Evolutionary conservation across 2,797 vertebrate genomes (phyloP).

Genomic region (Oryzias dopingdopingensis): DNA sequence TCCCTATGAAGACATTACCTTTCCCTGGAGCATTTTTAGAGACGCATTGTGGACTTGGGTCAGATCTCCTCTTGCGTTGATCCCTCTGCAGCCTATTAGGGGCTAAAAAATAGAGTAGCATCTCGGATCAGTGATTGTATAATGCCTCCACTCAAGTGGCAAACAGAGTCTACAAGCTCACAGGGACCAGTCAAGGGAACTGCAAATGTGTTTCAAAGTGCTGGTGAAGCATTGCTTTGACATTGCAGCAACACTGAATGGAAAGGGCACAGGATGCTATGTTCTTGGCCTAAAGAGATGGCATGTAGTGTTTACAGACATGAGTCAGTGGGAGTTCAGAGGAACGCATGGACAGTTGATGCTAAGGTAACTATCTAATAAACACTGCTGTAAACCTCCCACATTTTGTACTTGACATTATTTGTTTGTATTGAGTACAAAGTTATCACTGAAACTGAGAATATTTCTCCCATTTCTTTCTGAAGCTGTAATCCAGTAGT

Average conservation of each 20-base stretch:
- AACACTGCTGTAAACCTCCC: conserved; percentile 30
- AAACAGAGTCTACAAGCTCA: conserved; percentile 28
- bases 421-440: conserved; percentile 23
- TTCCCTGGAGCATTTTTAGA: conserved; percentile 38
- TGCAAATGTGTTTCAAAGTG: conserved; percentile 27
- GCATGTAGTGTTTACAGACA: conserved; percentile 36
- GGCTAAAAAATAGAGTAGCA: conserved; percentile 51
- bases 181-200: conserved; percentile 24
- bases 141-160: conserved; percentile 44
- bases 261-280: conserved; percentile 31
- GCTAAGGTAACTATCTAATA: conserved; percentile 26
- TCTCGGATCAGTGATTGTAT: conserved; percentile 50
- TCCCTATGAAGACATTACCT: conserved; percentile 34
- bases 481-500: too few relatives aligned
- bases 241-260: conserved; percentile 21
- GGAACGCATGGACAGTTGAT: conserved; percentile 25
- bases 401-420: conserved; percentile 22
- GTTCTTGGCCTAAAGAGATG: conserved; percentile 22
- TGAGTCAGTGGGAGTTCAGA: conserved; percentile 36
- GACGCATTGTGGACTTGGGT: conserved; percentile 33
- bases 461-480: too few relatives aligned
- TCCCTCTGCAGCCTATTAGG: conserved; percentile 50
- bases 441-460: too few relatives aligned
- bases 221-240: conserved; percentile 25
- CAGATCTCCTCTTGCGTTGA: conserved; percentile 38